Conservation (phyloP, 2,888 invertebrate species). For the Diarsia dahlii region DNA sequence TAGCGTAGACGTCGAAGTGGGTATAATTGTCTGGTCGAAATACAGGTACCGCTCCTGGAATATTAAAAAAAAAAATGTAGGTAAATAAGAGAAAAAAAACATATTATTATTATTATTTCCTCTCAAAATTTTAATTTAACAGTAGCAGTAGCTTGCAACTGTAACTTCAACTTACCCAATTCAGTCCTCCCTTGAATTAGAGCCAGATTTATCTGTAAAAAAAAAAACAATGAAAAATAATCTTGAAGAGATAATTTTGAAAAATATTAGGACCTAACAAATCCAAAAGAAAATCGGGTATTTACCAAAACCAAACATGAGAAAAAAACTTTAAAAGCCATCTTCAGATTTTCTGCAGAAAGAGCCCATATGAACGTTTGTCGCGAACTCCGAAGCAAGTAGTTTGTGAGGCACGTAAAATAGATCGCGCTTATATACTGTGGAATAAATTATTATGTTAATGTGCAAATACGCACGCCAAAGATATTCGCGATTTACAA, state of each 20-base stretch:
- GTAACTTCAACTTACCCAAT: conserved; percentile 61
- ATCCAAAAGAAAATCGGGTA: neutral
- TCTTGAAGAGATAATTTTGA: too few relatives aligned
- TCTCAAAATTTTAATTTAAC: neutral
- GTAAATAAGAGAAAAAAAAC: neutral
- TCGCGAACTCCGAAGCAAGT: conserved; percentile 44
- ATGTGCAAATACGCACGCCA: conserved; percentile 52
- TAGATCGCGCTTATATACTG: conserved; percentile 66
- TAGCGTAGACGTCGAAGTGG: conserved; percentile 53
- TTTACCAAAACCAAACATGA: conserved; percentile 57
- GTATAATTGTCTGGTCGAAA: conserved; percentile 41
- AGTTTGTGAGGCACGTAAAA: conserved; percentile 55
- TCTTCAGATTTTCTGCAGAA: conserved; percentile 29
- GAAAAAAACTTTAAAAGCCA: conserved; percentile 51
- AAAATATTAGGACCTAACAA: neutral
- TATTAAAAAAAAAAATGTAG: neutral
- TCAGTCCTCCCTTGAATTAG: conserved; percentile 54
- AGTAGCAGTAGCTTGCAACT: neutral
- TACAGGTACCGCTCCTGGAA: conserved; percentile 46
- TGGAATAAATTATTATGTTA: conserved; percentile 62
- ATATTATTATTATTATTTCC: too few relatives aligned
- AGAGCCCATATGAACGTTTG: conserved; percentile 47
- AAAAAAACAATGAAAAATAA: conserved; percentile 8
- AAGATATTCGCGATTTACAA: conserved; percentile 40
- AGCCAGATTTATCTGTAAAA: conserved; percentile 56